These are phyloP conservation scores for Nansenia antarctica DNA, from an alignment of 2,113 vertebrate genomes.

Conservation along the genomic window DNA sequence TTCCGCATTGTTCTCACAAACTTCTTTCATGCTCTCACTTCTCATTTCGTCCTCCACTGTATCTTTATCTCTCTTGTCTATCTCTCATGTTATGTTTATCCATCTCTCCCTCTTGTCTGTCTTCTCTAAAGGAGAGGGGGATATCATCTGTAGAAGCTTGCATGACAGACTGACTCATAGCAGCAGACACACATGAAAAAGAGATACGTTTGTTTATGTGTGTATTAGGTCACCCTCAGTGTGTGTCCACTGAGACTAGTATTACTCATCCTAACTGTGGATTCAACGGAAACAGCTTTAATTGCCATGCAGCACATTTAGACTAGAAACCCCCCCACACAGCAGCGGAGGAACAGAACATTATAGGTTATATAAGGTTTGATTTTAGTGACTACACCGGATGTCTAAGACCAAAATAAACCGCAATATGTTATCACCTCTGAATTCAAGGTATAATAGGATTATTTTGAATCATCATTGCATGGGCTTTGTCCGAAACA, in stretches of 20 bases:
- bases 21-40: neutral
- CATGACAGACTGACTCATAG: too few relatives aligned
- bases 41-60: neutral
- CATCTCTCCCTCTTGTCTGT: neutral
- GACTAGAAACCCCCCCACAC: too few relatives aligned
- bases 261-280: conserved; percentile 38
- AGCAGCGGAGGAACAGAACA: too few relatives aligned
- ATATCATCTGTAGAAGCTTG: too few relatives aligned
- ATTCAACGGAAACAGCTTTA: conserved; percentile 23
- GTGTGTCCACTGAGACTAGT: conserved; percentile 31
- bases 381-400: too few relatives aligned
- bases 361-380: too few relatives aligned
- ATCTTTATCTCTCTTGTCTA: neutral
- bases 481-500: too few relatives aligned
- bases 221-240: conserved; percentile 8
- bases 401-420: too few relatives aligned
- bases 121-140: conserved; percentile 1
- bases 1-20: conserved; percentile 44
- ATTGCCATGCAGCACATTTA: conserved; percentile 33
- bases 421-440: too few relatives aligned
- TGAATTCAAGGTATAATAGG: too few relatives aligned
- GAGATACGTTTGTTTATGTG: conserved; percentile 3
- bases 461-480: too few relatives aligned
- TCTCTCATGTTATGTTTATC: neutral
- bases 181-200: too few relatives aligned